Conservation (phyloP, 2,888 invertebrate genomes). For the Himalopsyche kuldschensis region DNA sequence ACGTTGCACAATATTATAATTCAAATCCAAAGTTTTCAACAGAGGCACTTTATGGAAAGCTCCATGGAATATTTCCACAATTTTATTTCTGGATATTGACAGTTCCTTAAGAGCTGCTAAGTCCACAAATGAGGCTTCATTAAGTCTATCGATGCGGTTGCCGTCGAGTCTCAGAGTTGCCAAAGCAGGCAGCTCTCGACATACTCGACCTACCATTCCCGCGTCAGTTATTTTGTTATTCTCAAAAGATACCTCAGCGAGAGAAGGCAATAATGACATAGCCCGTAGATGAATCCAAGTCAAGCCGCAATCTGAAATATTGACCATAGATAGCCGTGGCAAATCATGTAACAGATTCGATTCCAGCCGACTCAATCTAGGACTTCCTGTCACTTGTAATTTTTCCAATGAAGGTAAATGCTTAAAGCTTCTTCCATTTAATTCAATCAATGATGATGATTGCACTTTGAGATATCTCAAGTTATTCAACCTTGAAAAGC, state of each 20-base stretch:
- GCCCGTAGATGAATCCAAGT: constrained; percentile 79
- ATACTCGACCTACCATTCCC: constrained; percentile 77
- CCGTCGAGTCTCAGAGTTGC: constrained; percentile 70
- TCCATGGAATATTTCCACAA: constrained; percentile 75
- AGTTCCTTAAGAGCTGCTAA: constrained; percentile 70
- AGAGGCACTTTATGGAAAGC: constrained; percentile 79
- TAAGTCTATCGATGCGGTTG: constrained; percentile 71
- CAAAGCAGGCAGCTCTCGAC: constrained; percentile 73
- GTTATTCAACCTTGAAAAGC: constrained; percentile 70
- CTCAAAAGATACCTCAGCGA: constrained; percentile 70
- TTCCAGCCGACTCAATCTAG: constrained; percentile 68
- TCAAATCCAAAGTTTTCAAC: constrained; percentile 72
- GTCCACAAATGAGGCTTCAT: constrained; percentile 79
- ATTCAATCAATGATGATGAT: constrained; percentile 65
- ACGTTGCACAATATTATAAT: constrained; percentile 73
- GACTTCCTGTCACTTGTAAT: constrained; percentile 72
- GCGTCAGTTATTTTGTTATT: constrained; percentile 77
- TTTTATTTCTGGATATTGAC: constrained; percentile 71
- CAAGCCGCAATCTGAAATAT: constrained; percentile 76
- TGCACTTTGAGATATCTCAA: constrained; percentile 75
- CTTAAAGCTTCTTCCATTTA: constrained; percentile 70
- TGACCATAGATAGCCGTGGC: constrained; percentile 68
- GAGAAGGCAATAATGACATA: constrained; percentile 69
- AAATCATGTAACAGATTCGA: constrained; percentile 72
- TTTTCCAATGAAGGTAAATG: constrained; percentile 74